Evolutionary conservation across 2,797 vertebrate species (phyloP), one percentile per base, ranked within the genome.

Genomic region (Pantherophis alleghaniensis): DNA sequence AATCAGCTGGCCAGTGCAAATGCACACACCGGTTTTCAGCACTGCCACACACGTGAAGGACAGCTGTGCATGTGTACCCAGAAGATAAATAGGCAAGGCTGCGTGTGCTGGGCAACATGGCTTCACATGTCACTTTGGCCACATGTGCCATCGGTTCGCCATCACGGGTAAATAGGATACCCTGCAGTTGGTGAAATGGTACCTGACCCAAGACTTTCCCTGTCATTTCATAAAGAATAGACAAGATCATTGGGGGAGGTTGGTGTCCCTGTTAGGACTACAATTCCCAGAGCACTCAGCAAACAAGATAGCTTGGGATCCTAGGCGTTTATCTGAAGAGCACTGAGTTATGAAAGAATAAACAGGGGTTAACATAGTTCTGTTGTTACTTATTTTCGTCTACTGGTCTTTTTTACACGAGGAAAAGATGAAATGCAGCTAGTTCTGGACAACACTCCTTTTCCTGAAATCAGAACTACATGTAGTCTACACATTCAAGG

Each of bases 191-290:
- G 94, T 93, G 91, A 94, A 63, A 56, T 37, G 9, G 87, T 95
- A 94, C 86, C 90, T 96, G 94, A 95, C 94, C 94, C 0, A 32
- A 93, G 95, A 96, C 95, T 96, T 96, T 95, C 95, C 95, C 96
- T 90, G 94, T 94, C 90, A 96, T 94, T 95, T 91, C 83, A 95
- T 92, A 95, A 96, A 95, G 96, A 94, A 74, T 95, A 94, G 93
- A 96, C 5, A 26, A 79, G 18, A 42, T 7, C 32, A 79, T 3
- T 3, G 3, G 69, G 37, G 22, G 18, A 79, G 18, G 69, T 10
- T 22, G 69, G 7, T 42, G 37, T 37, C 16, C 32, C 69, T 42
- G 37, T 79, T 79, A 79, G 69, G 18, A 42, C 32, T 79, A 42
- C 69, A 79, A 42, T 79, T 22, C 69, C 69, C 18, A 79, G 69